Conservation (phyloP, 2,888 invertebrate genomes). For the Iphiclides podalirius region DNA sequence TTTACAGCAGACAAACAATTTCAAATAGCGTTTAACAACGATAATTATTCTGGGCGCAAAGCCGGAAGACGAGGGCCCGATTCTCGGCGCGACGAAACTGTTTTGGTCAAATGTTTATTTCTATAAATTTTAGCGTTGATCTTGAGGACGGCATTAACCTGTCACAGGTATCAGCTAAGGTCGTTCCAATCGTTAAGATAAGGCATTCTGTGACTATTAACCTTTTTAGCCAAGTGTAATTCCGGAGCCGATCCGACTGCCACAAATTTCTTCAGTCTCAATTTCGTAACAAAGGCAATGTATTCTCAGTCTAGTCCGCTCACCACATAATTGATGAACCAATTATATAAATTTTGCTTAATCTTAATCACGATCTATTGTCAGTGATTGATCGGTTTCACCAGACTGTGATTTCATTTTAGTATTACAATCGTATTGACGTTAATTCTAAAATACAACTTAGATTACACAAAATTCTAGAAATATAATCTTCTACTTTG, state of each 20-base stretch:
- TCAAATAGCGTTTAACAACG: no score
- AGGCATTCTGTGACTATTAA: background rate
- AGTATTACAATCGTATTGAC: no score
- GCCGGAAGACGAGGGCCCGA: no score
- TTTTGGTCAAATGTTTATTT: no score
- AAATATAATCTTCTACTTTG: no score
- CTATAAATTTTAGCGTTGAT: no score
- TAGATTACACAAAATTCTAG: no score
- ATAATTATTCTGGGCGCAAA: no score
- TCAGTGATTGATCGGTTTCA: background rate
- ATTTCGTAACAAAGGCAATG: background rate
- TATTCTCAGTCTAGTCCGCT: background rate
- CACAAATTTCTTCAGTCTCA: background rate
- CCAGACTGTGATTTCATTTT: no score
- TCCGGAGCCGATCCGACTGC: background rate
- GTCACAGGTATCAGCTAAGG: constrained; percentile 13
- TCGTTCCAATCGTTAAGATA: constrained; percentile 15
- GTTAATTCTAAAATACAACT: no score
- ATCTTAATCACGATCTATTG: background rate
- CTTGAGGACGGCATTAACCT: constrained; percentile 11
- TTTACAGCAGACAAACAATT: no score
- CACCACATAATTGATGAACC: background rate
- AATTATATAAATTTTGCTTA: background rate
- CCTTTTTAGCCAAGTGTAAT: background rate
- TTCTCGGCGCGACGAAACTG: no score